A percentile compares a stretch with the other conserved stretches of the same genome.
Evolutionary conservation across 2,797 vertebrate genomes (phyloP).

Genomic region (Tiaroga cobitis): DNA sequence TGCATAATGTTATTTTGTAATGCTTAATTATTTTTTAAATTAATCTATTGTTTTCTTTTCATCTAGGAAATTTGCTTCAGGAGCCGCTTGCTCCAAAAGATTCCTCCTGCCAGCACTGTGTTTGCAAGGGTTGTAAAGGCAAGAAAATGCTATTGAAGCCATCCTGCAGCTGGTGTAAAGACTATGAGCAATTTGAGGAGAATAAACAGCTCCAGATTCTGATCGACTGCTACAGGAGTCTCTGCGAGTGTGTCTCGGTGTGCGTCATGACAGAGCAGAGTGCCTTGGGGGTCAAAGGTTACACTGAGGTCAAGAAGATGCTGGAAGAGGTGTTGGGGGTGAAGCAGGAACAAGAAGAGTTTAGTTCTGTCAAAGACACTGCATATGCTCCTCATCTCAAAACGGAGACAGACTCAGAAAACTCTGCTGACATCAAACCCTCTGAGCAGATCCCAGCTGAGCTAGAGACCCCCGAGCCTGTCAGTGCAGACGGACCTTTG

Average conservation of each 20-base stretch:
- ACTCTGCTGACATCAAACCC: constrained; percentile 6
- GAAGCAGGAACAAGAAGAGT: constrained; percentile 74
- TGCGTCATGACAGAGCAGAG: constrained; percentile 88
- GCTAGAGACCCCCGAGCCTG: background rate
- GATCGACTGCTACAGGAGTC: constrained; percentile 93
- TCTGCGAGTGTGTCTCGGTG: constrained; percentile 92
- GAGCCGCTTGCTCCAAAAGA: constrained; percentile 92
- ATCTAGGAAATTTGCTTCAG: constrained; percentile 91
- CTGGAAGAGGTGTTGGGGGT: constrained; percentile 88
- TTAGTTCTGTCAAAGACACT: constrained; percentile 46
- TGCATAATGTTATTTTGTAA: background rate
- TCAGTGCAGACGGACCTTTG: background rate
- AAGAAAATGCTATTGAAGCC: constrained; percentile 94
- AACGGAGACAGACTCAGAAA: constrained; percentile 1
- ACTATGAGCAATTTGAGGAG: constrained; percentile 94
- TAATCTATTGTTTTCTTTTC: constrained; percentile 44
- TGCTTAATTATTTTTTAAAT: constrained; percentile 32
- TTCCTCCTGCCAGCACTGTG: constrained; percentile 93
- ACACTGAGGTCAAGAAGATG: constrained; percentile 89
- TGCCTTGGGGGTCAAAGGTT: constrained; percentile 86
- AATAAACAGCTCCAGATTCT: constrained; percentile 93
- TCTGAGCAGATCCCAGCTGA: constrained; percentile 11
- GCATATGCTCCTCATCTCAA: constrained; percentile 50
- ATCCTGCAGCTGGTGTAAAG: constrained; percentile 94
- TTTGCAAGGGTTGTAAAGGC: constrained; percentile 93